These are phyloP conservation scores for Pantherophis guttatus DNA, from an alignment of 2,113 vertebrate species.

Conservation along the genomic window DNA sequence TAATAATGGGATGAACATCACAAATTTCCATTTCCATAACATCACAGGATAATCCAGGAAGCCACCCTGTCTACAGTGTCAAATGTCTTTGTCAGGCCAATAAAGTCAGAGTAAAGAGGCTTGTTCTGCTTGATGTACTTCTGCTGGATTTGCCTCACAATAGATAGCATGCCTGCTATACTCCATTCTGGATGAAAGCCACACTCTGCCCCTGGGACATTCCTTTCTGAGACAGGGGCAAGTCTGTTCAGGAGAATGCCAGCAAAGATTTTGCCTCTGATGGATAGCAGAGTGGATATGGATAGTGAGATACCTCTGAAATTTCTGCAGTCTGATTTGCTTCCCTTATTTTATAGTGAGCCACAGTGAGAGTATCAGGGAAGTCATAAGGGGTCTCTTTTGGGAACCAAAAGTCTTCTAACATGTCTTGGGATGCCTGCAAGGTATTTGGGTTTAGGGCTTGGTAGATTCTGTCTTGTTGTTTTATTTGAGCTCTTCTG, in stretches of 20 bases:
- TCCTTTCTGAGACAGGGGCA: not conserved
- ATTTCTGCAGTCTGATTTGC: not conserved
- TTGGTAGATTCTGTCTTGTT: not conserved
- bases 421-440: not conserved
- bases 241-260: not conserved
- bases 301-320: not conserved
- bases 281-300: not conserved
- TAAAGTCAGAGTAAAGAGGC: not conserved
- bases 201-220: not conserved
- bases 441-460: not conserved
- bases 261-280: not conserved
- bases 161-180: not conserved
- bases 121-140: not conserved
- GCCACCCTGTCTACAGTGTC: not conserved
- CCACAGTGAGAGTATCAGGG: not conserved
- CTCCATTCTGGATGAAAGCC: not conserved
- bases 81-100: not conserved
- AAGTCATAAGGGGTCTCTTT: not conserved
- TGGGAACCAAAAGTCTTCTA: not conserved
- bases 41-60: not conserved
- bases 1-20: not conserved
- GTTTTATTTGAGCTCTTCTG: not conserved
- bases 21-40: not conserved
- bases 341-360: not conserved
- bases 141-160: not conserved